Percentiles rank a stretch among this genome's conserved stretches.
phyloP scores from a whole-genome alignment of 2,888 invertebrate species.

The Tiliacea aurago region DNA sequence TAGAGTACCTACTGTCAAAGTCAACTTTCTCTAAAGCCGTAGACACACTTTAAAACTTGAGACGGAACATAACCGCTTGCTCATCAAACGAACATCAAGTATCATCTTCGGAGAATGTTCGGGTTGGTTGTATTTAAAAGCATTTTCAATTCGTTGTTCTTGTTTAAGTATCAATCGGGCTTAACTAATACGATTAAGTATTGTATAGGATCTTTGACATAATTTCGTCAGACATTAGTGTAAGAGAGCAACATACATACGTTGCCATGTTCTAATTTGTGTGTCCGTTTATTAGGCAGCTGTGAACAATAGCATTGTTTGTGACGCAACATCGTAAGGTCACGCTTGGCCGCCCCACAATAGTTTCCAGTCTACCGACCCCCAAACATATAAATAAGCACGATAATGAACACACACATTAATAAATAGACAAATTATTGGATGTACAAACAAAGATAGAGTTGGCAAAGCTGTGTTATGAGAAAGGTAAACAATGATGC shows the following conservation, averaged over 20 bases:
- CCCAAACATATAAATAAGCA: constrained; percentile 59
- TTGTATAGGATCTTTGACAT: background rate
- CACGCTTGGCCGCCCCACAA: constrained; percentile 70
- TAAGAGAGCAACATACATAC: constrained; percentile 7
- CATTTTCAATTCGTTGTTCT: background rate
- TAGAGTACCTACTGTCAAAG: constrained; percentile 9
- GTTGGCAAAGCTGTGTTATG: background rate
- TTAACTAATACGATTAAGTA: too few relatives aligned
- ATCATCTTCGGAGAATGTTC: background rate
- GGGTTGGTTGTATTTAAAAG: constrained; percentile 12
- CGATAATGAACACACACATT: constrained; percentile 36
- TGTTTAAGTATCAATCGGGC: too few relatives aligned
- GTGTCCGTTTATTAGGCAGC: constrained; percentile 56
- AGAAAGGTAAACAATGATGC: constrained; percentile 11
- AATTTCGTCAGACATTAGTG: constrained; percentile 7
- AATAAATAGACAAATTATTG: constrained; percentile 32
- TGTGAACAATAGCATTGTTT: constrained; percentile 68
- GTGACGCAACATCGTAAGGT: constrained; percentile 67
- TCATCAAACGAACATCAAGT: background rate
- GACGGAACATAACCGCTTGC: background rate
- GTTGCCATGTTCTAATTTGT: constrained; percentile 25
- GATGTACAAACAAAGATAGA: constrained; percentile 10
- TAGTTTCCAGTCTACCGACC: constrained; percentile 73
- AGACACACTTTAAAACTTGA: constrained; percentile 24
- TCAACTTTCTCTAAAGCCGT: constrained; percentile 50